phyloP scores from a whole-genome alignment of 2,113 vertebrate genomes.

The Uria aalge region DNA sequence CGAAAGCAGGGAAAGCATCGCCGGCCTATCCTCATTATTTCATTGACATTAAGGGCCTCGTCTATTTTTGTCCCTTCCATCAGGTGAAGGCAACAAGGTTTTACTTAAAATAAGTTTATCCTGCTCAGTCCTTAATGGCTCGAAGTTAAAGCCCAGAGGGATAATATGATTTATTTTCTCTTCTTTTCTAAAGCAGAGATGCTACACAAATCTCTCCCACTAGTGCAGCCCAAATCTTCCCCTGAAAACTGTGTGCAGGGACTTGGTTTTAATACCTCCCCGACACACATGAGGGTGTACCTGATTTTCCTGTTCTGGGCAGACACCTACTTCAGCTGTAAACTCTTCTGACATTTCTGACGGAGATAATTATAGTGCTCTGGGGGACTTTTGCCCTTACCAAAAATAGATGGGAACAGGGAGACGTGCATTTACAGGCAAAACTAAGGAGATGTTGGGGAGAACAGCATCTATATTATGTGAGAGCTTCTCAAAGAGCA shows the following conservation, averaged over 20 bases:
- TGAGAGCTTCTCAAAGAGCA: neutral
- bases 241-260: neutral
- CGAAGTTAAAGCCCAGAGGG: neutral
- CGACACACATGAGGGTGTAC: neutral
- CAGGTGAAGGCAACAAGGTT: neutral
- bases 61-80: neutral
- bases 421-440: neutral
- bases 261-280: neutral
- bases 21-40: neutral
- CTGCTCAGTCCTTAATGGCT: neutral
- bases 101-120: neutral
- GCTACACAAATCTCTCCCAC: neutral
- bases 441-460: neutral
- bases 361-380: neutral
- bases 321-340: neutral
- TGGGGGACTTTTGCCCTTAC: constrained; percentile 31
- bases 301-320: neutral
- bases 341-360: constrained; percentile 22
- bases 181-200: neutral
- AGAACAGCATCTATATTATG: neutral
- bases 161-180: neutral
- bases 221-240: neutral
- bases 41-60: neutral
- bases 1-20: neutral
- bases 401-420: constrained; percentile 23